These are phyloP conservation scores for Pelobates fuscus DNA, from an alignment of 2,113 vertebrate species.

Conservation along the genomic window DNA sequence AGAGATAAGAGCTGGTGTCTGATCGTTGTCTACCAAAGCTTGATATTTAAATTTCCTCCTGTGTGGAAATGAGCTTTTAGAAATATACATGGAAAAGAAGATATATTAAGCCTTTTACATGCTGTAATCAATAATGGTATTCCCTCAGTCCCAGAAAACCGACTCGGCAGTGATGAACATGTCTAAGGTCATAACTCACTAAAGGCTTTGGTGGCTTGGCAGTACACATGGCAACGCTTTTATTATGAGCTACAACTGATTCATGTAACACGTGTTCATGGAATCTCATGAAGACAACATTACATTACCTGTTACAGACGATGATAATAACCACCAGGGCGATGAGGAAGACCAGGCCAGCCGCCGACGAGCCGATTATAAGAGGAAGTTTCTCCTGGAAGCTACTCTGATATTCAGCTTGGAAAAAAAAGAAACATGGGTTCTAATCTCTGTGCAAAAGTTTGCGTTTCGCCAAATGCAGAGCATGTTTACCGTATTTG, in stretches of 20 bases:
- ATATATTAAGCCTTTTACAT: too few relatives aligned
- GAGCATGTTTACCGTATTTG: neutral
- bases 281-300: neutral
- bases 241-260: too few relatives aligned
- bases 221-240: too few relatives aligned
- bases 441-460: neutral
- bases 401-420: conserved; percentile 90
- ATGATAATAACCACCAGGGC: conserved; percentile 84
- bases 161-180: neutral
- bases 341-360: conserved; percentile 88
- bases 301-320: conserved; percentile 84
- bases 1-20: too few relatives aligned
- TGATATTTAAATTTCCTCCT: too few relatives aligned
- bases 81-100: too few relatives aligned
- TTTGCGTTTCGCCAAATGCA: neutral
- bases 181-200: too few relatives aligned
- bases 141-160: too few relatives aligned
- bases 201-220: too few relatives aligned
- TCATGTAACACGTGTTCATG: neutral
- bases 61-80: too few relatives aligned
- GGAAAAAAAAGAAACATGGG: neutral
- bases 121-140: too few relatives aligned
- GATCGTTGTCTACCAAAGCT: too few relatives aligned
- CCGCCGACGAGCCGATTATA: conserved; percentile 87
- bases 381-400: conserved; percentile 93